Evolutionary conservation across 1,140 invertebrate genomes (phyloP).

Genomic region (Babylonia areolata): DNA sequence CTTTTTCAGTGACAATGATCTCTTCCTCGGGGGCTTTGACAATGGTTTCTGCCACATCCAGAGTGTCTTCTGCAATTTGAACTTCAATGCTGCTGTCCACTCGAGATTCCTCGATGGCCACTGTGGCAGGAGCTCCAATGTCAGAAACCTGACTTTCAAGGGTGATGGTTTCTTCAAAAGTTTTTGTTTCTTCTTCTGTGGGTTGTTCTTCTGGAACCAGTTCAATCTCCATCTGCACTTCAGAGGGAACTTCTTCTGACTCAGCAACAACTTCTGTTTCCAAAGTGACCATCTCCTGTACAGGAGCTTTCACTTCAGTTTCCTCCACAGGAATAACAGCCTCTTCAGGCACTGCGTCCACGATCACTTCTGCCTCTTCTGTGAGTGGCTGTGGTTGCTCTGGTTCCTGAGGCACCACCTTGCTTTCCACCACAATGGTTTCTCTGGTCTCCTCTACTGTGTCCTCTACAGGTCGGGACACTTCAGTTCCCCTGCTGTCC

Average conservation of each 20-base stretch:
- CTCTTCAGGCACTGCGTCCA: slow-evolving; percentile 47
- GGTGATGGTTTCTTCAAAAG: slow-evolving; percentile 45
- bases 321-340: slow-evolving; percentile 43
- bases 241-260: slow-evolving; percentile 24
- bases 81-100: slow-evolving; percentile 44
- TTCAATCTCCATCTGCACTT: slow-evolving; percentile 44
- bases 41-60: slow-evolving; percentile 43
- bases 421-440: slow-evolving; percentile 54
- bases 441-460: slow-evolving; percentile 60
- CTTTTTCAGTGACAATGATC: slow-evolving; percentile 40
- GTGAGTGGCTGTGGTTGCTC: slow-evolving; percentile 37
- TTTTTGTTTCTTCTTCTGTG: slow-evolving; percentile 34
- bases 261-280: background rate
- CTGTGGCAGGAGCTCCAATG: slow-evolving; percentile 18
- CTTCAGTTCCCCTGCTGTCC: slow-evolving; percentile 40
- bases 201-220: slow-evolving; percentile 43
- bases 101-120: slow-evolving; percentile 12
- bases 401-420: slow-evolving; percentile 28
- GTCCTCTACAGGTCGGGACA: slow-evolving; percentile 61
- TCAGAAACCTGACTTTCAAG: slow-evolving; percentile 30
- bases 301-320: slow-evolving; percentile 47
- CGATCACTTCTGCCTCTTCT: slow-evolving; percentile 46
- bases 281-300: background rate
- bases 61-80: slow-evolving; percentile 38
- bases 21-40: slow-evolving; percentile 51